Base-by-base conservation (phyloP, 2,113 vertebrate genomes). In the Rafetus swinhoei region DNA sequence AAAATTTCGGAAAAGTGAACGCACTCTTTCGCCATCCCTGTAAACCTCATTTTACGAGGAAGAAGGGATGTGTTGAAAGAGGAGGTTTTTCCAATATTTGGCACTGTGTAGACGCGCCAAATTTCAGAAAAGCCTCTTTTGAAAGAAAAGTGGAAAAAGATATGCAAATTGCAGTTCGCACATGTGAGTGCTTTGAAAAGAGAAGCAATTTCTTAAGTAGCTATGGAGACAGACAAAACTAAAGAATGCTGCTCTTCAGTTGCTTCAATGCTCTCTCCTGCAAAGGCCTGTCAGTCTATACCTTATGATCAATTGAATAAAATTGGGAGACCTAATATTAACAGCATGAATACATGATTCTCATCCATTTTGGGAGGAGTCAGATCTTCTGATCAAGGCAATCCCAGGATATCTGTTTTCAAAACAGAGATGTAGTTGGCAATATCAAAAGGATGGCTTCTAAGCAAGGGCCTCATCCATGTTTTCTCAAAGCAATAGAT, bases 101-200 rank as follows among this genome's bases (percentile, higher is more conserved):
- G 45, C 39, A 45, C 39, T 45, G 39, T 45, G 35, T 76, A 45
- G 9, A 76, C 45, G 6, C 45, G 45, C 45, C 45, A 45, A 45
- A 45, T 45, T 45, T 45, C 45, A 45, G 45, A 7, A 45, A 45
- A 45, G 45, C 45, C 45, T 45, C 6, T 45, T 45, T 45, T 5
- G 45, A 45, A 45, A 45, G 45, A 45, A 45, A 45, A 45, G 45
- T 45, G 45, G 45, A 45, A 45, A 45, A 45, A 45, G 45, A 45
- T 45, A 45, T 45, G 45, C 45, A 45, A 45, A 45, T 45, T 45
- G 45, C 45, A 45, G 45, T 45, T 27, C 21, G 56, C 16, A 0
- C 27, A 27, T 14, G 82, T 3, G 24, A 0, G 9, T 0, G 1
- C 57, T 19, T 11, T 69, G 25, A 21, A 7, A 39, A 3, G 4